phyloP scores from a whole-genome alignment of 2,888 invertebrate species.

The Hymenopus coronatus region DNA sequence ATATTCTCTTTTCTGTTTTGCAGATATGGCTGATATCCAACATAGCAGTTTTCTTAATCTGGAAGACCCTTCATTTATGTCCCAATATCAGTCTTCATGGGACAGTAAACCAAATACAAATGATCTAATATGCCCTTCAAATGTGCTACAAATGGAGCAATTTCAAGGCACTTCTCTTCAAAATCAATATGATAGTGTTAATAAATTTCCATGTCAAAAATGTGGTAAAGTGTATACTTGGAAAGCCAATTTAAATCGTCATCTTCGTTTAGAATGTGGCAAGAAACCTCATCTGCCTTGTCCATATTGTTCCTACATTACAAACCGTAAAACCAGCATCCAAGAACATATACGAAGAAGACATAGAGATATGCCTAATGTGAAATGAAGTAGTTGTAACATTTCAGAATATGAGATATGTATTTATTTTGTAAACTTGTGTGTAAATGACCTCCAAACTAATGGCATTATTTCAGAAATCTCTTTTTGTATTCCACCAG shows the following conservation, averaged over 20 bases:
- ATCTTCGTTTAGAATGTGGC: constrained; percentile 43
- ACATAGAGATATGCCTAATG: neutral
- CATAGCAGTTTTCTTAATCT: neutral
- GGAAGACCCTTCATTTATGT: neutral
- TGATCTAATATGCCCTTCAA: neutral
- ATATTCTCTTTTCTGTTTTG: neutral
- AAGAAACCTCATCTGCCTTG: constrained; percentile 40
- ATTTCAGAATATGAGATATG: neutral
- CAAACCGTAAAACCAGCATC: constrained; percentile 16
- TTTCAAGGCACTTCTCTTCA: neutral
- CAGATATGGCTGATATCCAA: neutral
- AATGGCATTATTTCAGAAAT: neutral
- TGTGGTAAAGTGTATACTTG: constrained; percentile 18
- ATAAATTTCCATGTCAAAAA: neutral
- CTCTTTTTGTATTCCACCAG: too few species aligned
- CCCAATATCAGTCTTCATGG: neutral
- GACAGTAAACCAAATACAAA: neutral
- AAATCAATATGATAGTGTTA: neutral
- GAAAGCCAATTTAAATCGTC: constrained; percentile 36
- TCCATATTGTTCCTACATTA: constrained; percentile 36
- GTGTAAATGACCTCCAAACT: neutral
- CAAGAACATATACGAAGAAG: constrained; percentile 7
- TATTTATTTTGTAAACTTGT: neutral
- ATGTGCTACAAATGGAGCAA: neutral
- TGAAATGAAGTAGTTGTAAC: neutral